Evolutionary conservation across 2,113 vertebrate species (phyloP).

Genomic region (Pseudopodoces humilis): DNA sequence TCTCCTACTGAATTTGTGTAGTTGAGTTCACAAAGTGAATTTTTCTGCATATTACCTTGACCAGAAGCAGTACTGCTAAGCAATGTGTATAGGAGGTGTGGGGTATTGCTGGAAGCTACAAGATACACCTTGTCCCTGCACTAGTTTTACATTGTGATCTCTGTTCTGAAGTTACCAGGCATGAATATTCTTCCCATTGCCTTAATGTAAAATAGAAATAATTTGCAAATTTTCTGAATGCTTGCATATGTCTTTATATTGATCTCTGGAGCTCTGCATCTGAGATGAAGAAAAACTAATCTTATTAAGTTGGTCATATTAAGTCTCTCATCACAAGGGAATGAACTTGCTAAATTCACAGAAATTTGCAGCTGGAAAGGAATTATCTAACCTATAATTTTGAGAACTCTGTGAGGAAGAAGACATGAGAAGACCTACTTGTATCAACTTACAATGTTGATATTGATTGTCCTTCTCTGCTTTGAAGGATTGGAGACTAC

Average conservation of each 20-base stretch:
- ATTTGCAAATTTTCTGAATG: background rate
- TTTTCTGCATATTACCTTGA: background rate
- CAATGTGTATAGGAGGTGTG: rapidly evolving
- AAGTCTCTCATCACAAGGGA: background rate
- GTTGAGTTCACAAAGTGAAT: background rate
- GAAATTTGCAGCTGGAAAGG: background rate
- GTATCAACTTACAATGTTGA: background rate
- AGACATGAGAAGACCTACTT: background rate
- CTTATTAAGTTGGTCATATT: background rate
- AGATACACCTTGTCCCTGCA: rapidly evolving
- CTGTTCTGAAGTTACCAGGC: background rate
- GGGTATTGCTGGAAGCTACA: background rate
- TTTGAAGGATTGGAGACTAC: background rate
- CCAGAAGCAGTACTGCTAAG: background rate
- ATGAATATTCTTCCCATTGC: background rate
- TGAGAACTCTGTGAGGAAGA: background rate
- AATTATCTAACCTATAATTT: background rate
- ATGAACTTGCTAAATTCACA: background rate
- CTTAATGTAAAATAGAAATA: background rate
- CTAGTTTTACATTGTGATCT: background rate
- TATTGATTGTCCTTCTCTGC: background rate
- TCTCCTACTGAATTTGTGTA: background rate
- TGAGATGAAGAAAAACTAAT: background rate
- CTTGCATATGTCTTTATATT: background rate
- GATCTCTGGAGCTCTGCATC: background rate